Evolutionary conservation across 2,888 invertebrate species (phyloP), one percentile per base, ranked within the genome.

Genomic region (Quadriops clusia): DNA sequence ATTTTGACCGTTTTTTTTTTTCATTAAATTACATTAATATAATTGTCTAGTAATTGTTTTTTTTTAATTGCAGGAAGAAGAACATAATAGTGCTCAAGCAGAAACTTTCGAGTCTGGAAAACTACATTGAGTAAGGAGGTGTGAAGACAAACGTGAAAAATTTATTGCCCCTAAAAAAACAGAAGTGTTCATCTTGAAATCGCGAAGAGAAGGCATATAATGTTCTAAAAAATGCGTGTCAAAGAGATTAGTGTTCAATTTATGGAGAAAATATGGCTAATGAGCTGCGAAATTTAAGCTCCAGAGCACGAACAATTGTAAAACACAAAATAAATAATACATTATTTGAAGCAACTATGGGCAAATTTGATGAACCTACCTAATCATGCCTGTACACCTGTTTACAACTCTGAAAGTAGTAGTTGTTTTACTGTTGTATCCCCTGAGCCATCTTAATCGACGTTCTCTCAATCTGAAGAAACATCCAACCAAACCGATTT

Each of bases 261-360:
- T 29, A 20, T 20, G 23, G 23, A 29, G 29, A 29, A 11, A 3
- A 29, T 22, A 23, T 29, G 12, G 23, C 22, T 23, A 29, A 29
- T 29, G 3, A 29, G 21, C 13, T 24, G 22, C 29, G 29, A 11
- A 29, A 29, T 28, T 18, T 23, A 28, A 23, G 28, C 10, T 8
- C 28, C 21, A 28, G 28, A 30, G n/a, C n/a, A n/a, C n/a, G n/a
- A n/a, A n/a, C n/a, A n/a, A n/a, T n/a, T n/a, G n/a, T n/a, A 13
- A 25, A 25, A 15, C 25, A 25, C 11, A 25, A 5, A 25, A 25
- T 11, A 25, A 25, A 25, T 25, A 25, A 25, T 25, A 9, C 25
- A 25, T 25, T 25, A 9, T 12, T 12, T 25, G 25, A 25, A 25
- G 25, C 25, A 25, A 4, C 4, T 10, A 12, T 13, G 14, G 11